phyloP scores from a whole-genome alignment of 2,797 vertebrate genomes.

The Sus cebifrons region DNA sequence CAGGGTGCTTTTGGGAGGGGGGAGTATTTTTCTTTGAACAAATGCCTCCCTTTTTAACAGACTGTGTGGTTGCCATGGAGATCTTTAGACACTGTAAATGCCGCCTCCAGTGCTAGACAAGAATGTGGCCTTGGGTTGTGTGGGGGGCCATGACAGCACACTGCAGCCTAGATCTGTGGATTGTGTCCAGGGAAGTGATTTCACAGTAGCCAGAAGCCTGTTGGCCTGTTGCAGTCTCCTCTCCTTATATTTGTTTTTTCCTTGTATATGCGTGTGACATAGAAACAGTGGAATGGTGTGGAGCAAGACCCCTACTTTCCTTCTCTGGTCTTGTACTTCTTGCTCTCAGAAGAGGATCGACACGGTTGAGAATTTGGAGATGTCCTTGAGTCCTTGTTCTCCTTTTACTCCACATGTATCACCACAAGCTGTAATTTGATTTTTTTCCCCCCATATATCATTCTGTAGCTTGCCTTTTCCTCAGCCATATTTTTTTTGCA shows the following conservation, averaged over 20 bases:
- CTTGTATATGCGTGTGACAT: not conserved
- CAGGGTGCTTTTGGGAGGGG: not conserved
- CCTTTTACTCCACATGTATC: not conserved
- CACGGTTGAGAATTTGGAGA: not conserved
- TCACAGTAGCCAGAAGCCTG: not conserved
- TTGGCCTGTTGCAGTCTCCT: not conserved
- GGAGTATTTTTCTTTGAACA: constrained; percentile 49
- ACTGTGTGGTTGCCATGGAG: constrained; percentile 53
- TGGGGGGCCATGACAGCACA: not conserved
- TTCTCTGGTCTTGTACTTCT: not conserved
- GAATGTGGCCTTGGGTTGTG: not conserved
- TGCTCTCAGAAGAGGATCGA: not conserved
- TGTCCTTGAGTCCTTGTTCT: not conserved
- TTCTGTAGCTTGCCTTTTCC: not conserved
- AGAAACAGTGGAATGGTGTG: not conserved
- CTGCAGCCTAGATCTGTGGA: not conserved
- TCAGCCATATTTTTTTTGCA: not conserved
- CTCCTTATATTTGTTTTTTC: not conserved
- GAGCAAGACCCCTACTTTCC: not conserved
- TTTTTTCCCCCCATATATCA: not conserved
- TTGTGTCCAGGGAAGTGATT: not conserved
- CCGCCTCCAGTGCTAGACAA: not conserved
- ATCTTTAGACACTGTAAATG: constrained; percentile 18
- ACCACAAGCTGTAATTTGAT: not conserved
- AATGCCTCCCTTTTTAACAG: constrained; percentile 41